A percentile compares a stretch with the other conserved stretches of the same genome.
Evolutionary conservation across 1,140 invertebrate genomes (phyloP).

Genomic region (Adoxophyes honmai): DNA sequence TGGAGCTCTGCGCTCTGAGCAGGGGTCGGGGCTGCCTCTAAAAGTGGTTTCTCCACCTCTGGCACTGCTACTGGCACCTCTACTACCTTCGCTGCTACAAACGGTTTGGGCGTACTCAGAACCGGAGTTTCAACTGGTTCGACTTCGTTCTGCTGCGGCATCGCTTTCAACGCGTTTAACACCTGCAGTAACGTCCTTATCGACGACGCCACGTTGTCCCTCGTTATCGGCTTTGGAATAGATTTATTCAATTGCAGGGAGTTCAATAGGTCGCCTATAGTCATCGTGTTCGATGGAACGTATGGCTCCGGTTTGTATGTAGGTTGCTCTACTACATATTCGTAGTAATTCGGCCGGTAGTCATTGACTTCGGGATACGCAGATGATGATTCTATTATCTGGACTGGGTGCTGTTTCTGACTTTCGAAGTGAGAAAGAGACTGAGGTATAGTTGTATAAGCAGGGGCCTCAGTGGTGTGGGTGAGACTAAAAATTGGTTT

Average conservation of each 20-base stretch:
- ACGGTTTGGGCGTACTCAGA: conserved; percentile 60
- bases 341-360: conserved; percentile 39
- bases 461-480: conserved; percentile 33
- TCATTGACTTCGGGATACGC: conserved; percentile 26
- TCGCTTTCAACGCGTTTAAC: conserved; percentile 80
- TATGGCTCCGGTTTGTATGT: conserved; percentile 30
- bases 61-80: conserved; percentile 14
- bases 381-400: conserved; percentile 25
- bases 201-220: conserved; percentile 86
- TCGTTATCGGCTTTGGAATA: conserved; percentile 84
- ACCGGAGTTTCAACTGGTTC: conserved; percentile 37
- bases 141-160: conserved; percentile 54
- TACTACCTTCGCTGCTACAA: conserved; percentile 38
- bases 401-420: conserved; percentile 28
- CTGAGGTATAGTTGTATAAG: conserved; percentile 28
- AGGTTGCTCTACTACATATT: conserved; percentile 46
- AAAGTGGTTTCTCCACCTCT: conserved; percentile 19
- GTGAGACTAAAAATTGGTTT: conserved; percentile 55
- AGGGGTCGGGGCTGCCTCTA: conserved; percentile 29
- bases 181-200: conserved; percentile 86
- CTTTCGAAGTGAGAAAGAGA: conserved; percentile 24
- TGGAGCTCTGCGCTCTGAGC: conserved; percentile 32
- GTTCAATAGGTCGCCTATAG: conserved; percentile 73
- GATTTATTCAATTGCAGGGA: conserved; percentile 85
- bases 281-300: conserved; percentile 37